Evolutionary conservation across 2,888 invertebrate genomes (phyloP), one percentile per base, ranked within the genome.

Genomic region (Melinaea menophilus): DNA sequence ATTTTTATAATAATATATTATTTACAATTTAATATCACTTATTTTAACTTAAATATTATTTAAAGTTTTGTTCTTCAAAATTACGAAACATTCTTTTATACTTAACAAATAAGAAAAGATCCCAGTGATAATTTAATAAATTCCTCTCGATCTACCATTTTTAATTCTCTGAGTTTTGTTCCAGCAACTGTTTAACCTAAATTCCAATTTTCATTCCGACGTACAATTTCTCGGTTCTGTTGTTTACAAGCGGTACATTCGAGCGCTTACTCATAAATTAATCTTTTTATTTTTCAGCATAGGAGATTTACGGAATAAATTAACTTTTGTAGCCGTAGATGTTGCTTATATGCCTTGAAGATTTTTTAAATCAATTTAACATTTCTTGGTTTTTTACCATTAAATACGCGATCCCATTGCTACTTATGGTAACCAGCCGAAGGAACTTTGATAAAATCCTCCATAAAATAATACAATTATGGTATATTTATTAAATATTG

Each of bases 151-250:
- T n/a, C n/a, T n/a, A 51, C 13, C 12, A 48, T 51, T 51, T 51
- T 51, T 51, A 51, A 51, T 51, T 51, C 51, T 9, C 5, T 3
- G 51, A 51, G 51, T 51, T 51, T 51, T 51, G 51, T 51, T 51
- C 51, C 3, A 51, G 51, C 51, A 31, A 51, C 51, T 51, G 51
- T 51, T 51, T 51, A 51, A 51, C 51, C 51, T 51, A 51, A 51
- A 51, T 75, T 76, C 76, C 75, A 77, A 79, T 79, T 80, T 78
- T 68, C 73, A 70, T 76, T 72, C 68, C 70, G 71, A 73, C 72
- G 71, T 74, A 76, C 74, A 75, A 76, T 76, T 74, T 72, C 72
- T 71, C 67, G 31, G 51, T 51, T 51, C 51, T 51, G 51, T 51
- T 51, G 51, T 51, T 51, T 51, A 51, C 51, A 51, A 51, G 51